Percentiles rank a stretch among this genome's conserved stretches.
Conservation (phyloP, 1,140 invertebrate genomes). For the Danaus plexippus region DNA sequence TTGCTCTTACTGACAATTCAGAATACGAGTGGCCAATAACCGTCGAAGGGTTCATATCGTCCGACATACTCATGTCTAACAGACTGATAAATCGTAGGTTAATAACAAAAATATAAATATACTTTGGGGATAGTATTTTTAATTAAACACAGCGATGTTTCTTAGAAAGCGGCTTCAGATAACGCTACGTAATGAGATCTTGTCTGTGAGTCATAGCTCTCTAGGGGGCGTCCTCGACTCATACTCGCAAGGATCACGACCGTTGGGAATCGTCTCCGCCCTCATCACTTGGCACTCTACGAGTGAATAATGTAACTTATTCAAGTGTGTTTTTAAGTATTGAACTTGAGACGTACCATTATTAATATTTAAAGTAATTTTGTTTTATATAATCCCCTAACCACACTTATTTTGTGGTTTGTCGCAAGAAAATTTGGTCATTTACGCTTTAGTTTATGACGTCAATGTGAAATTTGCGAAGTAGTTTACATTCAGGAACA, state of each 20-base stretch:
- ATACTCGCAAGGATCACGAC: constrained; percentile 45
- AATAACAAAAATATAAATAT: constrained; percentile 12
- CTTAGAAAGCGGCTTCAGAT: constrained; percentile 41
- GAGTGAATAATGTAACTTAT: constrained; percentile 18
- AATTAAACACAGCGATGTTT: constrained; percentile 31
- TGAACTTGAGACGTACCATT: no score
- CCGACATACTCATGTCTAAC: constrained; percentile 15
- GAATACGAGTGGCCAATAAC: constrained; percentile 60
- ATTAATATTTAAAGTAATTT: no score
- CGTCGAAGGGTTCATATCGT: constrained; percentile 49
- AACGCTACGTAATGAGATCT: constrained; percentile 51
- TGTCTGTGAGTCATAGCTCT: constrained; percentile 50
- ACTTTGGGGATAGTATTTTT: constrained; percentile 22
- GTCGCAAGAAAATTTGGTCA: no score
- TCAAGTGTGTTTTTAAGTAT: constrained; percentile 2
- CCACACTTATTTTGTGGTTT: no score
- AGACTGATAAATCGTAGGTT: constrained; percentile 12
- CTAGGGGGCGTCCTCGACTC: constrained; percentile 37
- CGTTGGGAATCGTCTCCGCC: constrained; percentile 36
- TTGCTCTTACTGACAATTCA: constrained; percentile 52
- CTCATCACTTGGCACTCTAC: constrained; percentile 24
- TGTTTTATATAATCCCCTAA: no score
- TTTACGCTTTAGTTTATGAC: no score
- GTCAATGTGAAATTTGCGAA: no score
- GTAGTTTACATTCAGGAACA: no score